phyloP scores from a whole-genome alignment of 2,888 invertebrate species.

The Epinotia brunnichana region DNA sequence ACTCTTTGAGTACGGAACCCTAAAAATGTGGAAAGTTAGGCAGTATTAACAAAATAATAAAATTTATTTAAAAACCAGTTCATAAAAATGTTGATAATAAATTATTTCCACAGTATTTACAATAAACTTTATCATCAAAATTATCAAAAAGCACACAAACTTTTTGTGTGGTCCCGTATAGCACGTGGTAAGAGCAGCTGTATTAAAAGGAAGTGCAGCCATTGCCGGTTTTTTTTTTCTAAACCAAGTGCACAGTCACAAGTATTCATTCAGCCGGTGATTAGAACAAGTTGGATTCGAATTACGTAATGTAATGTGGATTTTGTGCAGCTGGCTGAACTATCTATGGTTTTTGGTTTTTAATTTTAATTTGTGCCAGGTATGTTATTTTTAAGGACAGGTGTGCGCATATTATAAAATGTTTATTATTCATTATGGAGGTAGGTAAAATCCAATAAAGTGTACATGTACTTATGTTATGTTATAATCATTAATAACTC shows the following conservation, averaged over 20 bases:
- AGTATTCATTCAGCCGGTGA: slow-evolving; percentile 48
- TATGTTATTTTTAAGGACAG: neutral
- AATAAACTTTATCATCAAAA: slow-evolving; percentile 38
- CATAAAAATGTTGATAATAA: neutral
- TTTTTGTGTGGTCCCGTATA: slow-evolving; percentile 57
- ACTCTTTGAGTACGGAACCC: no score
- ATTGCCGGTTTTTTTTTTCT: slow-evolving; percentile 52
- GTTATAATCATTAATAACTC: neutral
- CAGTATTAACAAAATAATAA: no score
- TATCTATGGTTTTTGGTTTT: slow-evolving; percentile 9
- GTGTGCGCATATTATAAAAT: neutral
- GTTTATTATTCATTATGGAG: neutral
- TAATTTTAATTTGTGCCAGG: slow-evolving; percentile 5
- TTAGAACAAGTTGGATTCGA: slow-evolving; percentile 52
- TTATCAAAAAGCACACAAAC: slow-evolving; percentile 44
- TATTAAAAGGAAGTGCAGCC: slow-evolving; percentile 73
- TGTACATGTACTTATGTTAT: no score
- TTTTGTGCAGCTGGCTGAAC: slow-evolving; percentile 36
- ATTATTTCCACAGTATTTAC: slow-evolving; percentile 29
- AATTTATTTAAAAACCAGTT: neutral
- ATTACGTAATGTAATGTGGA: slow-evolving; percentile 42
- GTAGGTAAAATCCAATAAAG: neutral
- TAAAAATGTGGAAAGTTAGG: no score
- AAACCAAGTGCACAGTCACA: slow-evolving; percentile 51
- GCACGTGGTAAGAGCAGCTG: slow-evolving; percentile 70